Evolutionary conservation across 1,140 invertebrate genomes (phyloP).

Genomic region (Bombus difficillimus): DNA sequence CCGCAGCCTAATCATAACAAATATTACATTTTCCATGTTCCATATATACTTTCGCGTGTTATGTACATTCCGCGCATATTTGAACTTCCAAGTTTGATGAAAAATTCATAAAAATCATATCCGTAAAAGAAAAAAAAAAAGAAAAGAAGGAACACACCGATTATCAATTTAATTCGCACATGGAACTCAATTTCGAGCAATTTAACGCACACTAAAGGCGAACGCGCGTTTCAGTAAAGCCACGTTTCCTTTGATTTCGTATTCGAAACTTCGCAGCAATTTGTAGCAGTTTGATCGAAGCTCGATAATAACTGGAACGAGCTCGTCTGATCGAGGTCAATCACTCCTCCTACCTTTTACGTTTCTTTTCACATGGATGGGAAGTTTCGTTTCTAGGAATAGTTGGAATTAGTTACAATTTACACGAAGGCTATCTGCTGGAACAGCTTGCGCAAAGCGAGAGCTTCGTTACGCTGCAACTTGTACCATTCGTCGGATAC

Average conservation of each 20-base stretch:
- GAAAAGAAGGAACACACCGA: not conserved
- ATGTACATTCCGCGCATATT: no score
- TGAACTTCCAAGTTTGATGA: no score
- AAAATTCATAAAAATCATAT: no score
- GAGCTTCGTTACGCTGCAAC: not conserved
- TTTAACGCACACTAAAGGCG: not conserved
- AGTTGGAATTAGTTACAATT: not conserved
- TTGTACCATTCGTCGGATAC: not conserved
- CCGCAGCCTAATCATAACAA: no score
- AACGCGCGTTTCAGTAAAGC: not conserved
- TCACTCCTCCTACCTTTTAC: not conserved
- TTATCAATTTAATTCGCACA: not conserved
- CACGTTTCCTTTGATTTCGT: not conserved
- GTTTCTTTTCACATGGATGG: not conserved
- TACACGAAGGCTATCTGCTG: not conserved
- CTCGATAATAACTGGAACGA: not conserved
- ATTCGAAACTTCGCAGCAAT: not conserved
- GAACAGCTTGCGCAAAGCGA: not conserved
- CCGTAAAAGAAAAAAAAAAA: no score
- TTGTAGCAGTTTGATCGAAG: not conserved
- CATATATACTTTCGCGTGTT: no score
- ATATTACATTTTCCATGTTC: no score
- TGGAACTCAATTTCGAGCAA: not conserved
- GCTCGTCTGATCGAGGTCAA: not conserved
- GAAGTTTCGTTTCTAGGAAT: not conserved